A percentile compares a stretch with the other conserved stretches of the same genome.
phyloP scores from a whole-genome alignment of 2,888 invertebrate genomes.

The Seladonia tumulorum region DNA sequence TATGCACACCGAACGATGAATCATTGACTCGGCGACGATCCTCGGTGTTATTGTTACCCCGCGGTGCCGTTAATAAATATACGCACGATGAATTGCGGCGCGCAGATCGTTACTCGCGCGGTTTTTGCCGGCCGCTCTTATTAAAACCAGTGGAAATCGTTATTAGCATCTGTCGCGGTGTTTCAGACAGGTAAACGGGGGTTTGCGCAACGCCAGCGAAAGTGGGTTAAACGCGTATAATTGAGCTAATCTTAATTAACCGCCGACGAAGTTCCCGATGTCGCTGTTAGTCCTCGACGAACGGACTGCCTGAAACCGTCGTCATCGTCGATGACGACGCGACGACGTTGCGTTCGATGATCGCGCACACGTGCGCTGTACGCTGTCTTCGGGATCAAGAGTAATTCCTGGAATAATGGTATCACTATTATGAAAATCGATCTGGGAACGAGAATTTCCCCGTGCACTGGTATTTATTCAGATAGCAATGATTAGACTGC shows the following conservation, averaged over 20 bases:
- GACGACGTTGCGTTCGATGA: not conserved
- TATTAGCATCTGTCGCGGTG: conserved; percentile 64
- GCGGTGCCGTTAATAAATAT: conserved; percentile 45
- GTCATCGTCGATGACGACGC: not conserved
- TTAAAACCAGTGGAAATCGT: conserved; percentile 59
- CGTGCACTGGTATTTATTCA: not conserved
- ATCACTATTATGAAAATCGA: not conserved
- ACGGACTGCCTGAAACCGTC: not conserved
- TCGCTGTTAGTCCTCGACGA: conserved; percentile 1
- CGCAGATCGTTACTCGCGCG: conserved; percentile 19
- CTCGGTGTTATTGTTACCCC: conserved; percentile 44
- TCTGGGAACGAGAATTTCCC: too few species aligned
- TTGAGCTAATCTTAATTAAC: conserved; percentile 64
- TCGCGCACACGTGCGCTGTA: not conserved
- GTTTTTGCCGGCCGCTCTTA: conserved; percentile 50
- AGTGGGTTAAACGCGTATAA: conserved; percentile 63
- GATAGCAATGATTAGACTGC: not conserved
- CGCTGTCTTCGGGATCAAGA: not conserved
- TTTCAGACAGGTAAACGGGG: conserved; percentile 32
- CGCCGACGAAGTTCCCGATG: conserved; percentile 45
- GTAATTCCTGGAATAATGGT: not conserved
- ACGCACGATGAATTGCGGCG: conserved; percentile 52
- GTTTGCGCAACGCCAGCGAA: conserved; percentile 63
- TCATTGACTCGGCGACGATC: conserved; percentile 43
- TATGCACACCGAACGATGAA: conserved; percentile 51